Evolutionary conservation across 1,140 invertebrate species (phyloP).

Genomic region (Drosophila bocki): DNA sequence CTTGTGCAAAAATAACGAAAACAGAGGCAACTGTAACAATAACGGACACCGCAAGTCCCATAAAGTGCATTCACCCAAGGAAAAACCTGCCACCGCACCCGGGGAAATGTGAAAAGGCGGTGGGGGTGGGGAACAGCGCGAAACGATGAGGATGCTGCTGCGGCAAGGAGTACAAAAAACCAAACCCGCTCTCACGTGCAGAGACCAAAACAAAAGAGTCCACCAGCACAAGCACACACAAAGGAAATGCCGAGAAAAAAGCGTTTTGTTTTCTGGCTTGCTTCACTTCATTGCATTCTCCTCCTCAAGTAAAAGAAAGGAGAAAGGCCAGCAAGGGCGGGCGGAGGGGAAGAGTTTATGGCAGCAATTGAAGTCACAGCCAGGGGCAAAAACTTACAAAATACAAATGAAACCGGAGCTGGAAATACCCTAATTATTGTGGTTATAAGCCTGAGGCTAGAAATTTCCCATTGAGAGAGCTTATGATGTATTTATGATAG

Average conservation of each 20-base stretch:
- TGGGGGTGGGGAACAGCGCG: neutral
- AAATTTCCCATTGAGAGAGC: no score
- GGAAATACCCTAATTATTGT: conserved; percentile 17
- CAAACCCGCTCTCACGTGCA: conserved; percentile 65
- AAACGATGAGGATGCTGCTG: neutral
- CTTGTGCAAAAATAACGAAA: conserved; percentile 30
- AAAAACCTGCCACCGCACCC: conserved; percentile 37
- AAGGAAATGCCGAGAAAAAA: conserved; percentile 36
- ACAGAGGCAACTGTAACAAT: conserved; percentile 46
- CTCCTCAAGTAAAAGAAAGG: conserved; percentile 24
- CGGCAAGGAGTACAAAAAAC: conserved; percentile 7
- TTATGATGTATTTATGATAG: neutral
- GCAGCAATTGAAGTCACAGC: conserved; percentile 21
- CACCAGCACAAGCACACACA: conserved; percentile 18
- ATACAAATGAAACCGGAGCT: neutral
- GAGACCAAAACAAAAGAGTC: conserved; percentile 63
- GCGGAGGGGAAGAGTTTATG: conserved; percentile 8
- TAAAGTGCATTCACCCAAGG: conserved; percentile 74
- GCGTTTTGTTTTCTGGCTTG: conserved; percentile 62
- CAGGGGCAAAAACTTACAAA: conserved; percentile 19
- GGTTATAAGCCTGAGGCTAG: no score
- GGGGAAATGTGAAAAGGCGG: conserved; percentile 20
- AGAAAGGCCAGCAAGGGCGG: conserved; percentile 2
- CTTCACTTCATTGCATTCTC: conserved; percentile 74
- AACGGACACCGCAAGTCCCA: conserved; percentile 54